A percentile compares a stretch with the other conserved stretches of the same genome.
These are phyloP conservation scores for Triplophysa dalaica DNA, from an alignment of 2,113 vertebrate genomes.

Conservation along the genomic window DNA sequence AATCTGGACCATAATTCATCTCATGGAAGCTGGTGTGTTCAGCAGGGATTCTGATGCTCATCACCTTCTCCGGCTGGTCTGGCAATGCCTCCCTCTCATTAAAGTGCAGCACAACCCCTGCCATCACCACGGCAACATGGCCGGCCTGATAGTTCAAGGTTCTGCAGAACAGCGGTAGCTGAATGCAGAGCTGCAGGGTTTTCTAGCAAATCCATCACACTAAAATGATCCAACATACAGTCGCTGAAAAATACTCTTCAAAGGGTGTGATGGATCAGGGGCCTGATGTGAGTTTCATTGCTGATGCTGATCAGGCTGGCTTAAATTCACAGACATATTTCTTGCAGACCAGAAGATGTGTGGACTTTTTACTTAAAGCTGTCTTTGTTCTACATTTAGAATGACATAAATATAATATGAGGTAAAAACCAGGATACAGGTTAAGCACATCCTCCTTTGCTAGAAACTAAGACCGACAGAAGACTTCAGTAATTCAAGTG, in stretches of 20 bases:
- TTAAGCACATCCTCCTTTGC: too few species aligned
- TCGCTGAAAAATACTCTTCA: slow-evolving; percentile 22
- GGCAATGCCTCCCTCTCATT: background rate
- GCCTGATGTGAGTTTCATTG: slow-evolving; percentile 15
- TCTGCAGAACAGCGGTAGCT: slow-evolving; percentile 16
- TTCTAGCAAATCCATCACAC: slow-evolving; percentile 28
- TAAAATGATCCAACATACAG: slow-evolving; percentile 27
- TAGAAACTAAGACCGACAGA: too few species aligned
- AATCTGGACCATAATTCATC: background rate
- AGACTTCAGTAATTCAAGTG: too few species aligned
- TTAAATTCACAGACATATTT: slow-evolving; percentile 3
- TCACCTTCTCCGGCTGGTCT: background rate
- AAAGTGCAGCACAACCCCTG: background rate
- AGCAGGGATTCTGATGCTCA: slow-evolving; percentile 7
- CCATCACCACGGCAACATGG: slow-evolving; percentile 21
- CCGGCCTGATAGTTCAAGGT: background rate
- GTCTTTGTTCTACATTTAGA: too few species aligned
- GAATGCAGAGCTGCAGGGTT: slow-evolving; percentile 16
- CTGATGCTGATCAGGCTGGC: slow-evolving; percentile 14
- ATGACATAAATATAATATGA: too few species aligned
- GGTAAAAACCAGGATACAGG: too few species aligned
- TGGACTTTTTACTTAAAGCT: too few species aligned
- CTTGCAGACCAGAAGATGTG: background rate
- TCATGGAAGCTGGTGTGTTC: slow-evolving; percentile 9
- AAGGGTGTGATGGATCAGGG: slow-evolving; percentile 4